Evolutionary conservation across 1,140 invertebrate genomes (phyloP).

Genomic region (Sarcophaga peregrina): DNA sequence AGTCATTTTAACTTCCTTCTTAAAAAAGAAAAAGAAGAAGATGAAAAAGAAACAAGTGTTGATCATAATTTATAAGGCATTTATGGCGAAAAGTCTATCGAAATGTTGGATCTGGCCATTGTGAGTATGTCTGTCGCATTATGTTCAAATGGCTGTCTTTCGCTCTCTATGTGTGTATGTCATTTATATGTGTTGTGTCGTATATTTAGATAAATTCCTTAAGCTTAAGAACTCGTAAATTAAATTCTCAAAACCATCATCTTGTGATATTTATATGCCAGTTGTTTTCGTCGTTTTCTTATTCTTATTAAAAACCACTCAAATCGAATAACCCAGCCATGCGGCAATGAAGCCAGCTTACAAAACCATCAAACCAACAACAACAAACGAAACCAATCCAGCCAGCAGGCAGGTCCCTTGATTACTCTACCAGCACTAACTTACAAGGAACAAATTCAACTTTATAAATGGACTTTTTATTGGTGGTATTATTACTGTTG

Average conservation of each 20-base stretch:
- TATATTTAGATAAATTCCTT: conserved; percentile 10
- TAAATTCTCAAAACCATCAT: conserved; percentile 20
- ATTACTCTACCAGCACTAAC: neutral
- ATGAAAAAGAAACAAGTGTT: neutral
- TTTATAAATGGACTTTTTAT: no score
- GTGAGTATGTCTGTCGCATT: no score
- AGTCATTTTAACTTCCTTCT: conserved; percentile 8
- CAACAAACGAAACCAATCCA: neutral
- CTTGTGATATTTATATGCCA: neutral
- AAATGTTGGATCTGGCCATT: no score
- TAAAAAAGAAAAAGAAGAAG: no score
- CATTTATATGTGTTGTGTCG: neutral
- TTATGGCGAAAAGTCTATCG: neutral
- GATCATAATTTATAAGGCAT: conserved; percentile 20
- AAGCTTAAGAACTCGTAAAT: conserved; percentile 20
- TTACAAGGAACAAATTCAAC: neutral
- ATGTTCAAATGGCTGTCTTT: neutral
- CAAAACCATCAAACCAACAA: no score
- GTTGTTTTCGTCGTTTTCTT: neutral
- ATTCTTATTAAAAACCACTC: neutral
- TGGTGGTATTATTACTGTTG: no score
- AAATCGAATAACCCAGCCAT: neutral
- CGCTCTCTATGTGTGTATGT: neutral
- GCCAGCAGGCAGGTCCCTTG: conserved; percentile 18
- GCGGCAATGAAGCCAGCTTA: no score